These are phyloP conservation scores for Cheilosia variabilis DNA, from an alignment of 2,888 invertebrate genomes.

Conservation along the genomic window DNA sequence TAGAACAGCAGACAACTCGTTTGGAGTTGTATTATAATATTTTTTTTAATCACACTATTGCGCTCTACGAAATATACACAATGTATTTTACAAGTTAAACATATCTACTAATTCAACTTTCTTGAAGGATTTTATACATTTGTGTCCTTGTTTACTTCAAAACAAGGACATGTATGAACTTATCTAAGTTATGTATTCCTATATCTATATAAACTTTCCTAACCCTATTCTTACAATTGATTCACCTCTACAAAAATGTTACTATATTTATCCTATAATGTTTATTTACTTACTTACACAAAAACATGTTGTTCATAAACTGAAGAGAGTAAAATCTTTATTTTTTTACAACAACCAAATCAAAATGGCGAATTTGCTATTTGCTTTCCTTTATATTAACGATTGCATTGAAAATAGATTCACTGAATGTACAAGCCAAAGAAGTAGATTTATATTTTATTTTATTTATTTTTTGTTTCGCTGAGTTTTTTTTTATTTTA, in stretches of 20 bases:
- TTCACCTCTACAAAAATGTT: slow-evolving; percentile 42
- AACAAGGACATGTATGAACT: neutral
- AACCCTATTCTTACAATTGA: neutral
- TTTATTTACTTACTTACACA: neutral
- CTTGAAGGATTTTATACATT: too few species aligned
- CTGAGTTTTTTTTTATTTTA: too few species aligned
- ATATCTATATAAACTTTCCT: neutral
- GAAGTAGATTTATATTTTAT: too few species aligned
- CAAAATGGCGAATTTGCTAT: neutral
- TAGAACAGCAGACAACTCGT: too few species aligned
- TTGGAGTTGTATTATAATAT: too few species aligned
- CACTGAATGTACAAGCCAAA: neutral
- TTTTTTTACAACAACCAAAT: neutral
- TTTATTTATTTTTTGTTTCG: too few species aligned
- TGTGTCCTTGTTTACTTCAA: too few species aligned
- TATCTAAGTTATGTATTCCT: neutral
- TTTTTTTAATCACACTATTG: too few species aligned
- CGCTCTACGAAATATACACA: too few species aligned
- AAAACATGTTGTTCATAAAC: neutral
- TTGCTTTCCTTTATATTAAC: neutral
- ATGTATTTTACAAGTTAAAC: too few species aligned
- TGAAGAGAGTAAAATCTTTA: neutral
- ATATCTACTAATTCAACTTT: too few species aligned
- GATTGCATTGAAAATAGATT: neutral
- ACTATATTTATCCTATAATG: slow-evolving; percentile 21